Conservation (phyloP, 2,113 vertebrate species). For the Coturnix japonica region DNA sequence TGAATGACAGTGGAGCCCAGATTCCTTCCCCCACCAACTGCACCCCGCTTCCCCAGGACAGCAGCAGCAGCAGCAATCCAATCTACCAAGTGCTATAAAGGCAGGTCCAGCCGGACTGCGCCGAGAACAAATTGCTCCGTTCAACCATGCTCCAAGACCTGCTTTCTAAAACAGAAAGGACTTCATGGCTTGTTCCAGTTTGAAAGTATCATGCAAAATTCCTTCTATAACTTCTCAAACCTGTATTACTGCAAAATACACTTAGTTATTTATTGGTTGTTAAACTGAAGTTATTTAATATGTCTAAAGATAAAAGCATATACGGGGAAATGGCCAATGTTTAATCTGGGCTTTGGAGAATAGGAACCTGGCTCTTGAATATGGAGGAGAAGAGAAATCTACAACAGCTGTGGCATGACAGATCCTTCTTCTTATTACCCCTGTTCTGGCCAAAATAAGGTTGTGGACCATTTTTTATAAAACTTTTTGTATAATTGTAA, state of each 20-base stretch:
- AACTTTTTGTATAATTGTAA: slow-evolving; percentile 84
- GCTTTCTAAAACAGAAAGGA: slow-evolving; percentile 25
- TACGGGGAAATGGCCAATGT: slow-evolving; percentile 62
- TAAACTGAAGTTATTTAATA: slow-evolving; percentile 68
- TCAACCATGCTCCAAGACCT: background rate
- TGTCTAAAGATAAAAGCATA: background rate
- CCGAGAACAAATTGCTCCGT: background rate
- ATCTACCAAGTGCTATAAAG: slow-evolving; percentile 93
- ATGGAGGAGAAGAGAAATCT: slow-evolving; percentile 1
- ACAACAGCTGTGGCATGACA: background rate
- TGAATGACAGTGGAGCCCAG: slow-evolving; percentile 67
- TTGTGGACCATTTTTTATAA: slow-evolving; percentile 88
- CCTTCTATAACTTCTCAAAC: slow-evolving; percentile 55
- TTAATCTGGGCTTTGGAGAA: slow-evolving; percentile 43
- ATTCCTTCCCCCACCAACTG: slow-evolving; percentile 72
- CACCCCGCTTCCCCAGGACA: slow-evolving; percentile 78
- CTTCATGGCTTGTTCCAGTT: slow-evolving; percentile 48
- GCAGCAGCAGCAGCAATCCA: slow-evolving; percentile 77
- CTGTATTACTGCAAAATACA: slow-evolving; percentile 57
- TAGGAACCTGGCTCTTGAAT: slow-evolving; percentile 31
- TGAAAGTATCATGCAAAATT: slow-evolving; percentile 61
- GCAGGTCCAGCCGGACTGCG: background rate
- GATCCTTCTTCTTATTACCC: slow-evolving; percentile 42
- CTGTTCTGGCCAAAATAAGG: slow-evolving; percentile 71
- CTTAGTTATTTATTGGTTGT: slow-evolving; percentile 70